These are phyloP conservation scores for Cryptotermes secundus DNA, from an alignment of 1,140 invertebrate species.

Conservation along the genomic window DNA sequence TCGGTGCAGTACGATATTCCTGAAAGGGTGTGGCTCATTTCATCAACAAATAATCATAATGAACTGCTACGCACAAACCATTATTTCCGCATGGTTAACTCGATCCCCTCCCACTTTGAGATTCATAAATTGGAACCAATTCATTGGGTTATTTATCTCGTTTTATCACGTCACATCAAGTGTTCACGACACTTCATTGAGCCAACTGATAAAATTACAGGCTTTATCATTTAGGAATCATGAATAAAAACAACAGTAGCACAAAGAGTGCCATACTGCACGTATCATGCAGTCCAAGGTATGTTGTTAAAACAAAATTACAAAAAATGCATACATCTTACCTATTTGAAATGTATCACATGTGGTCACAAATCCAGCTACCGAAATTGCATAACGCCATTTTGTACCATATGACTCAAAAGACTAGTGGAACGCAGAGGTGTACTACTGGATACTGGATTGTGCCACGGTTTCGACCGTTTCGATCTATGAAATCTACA, in stretches of 20 bases:
- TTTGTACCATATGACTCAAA: slow-evolving; percentile 1
- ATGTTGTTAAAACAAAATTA: background rate
- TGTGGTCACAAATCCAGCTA: slow-evolving; percentile 16
- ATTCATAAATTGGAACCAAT: background rate
- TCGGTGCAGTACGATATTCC: background rate
- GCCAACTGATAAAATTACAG: background rate
- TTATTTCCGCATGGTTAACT: background rate
- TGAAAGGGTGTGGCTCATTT: slow-evolving; percentile 23
- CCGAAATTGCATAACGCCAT: slow-evolving; percentile 21
- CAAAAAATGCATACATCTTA: background rate
- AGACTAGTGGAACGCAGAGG: background rate
- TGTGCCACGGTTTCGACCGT: too few relatives aligned
- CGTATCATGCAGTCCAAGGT: background rate
- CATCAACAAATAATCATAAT: background rate
- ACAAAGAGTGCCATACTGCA: too few relatives aligned
- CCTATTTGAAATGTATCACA: slow-evolving; percentile 20
- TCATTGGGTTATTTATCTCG: background rate
- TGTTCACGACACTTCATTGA: slow-evolving; percentile 12
- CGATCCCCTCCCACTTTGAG: background rate
- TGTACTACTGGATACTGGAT: too few relatives aligned
- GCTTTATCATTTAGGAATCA: background rate
- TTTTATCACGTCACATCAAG: slow-evolving; percentile 5
- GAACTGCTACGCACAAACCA: background rate
- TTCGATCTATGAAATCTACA: too few relatives aligned
- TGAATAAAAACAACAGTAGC: too few relatives aligned